Evolutionary conservation across 2,888 invertebrate species (phyloP).

Genomic region (Aphidoletes aphidimyza): DNA sequence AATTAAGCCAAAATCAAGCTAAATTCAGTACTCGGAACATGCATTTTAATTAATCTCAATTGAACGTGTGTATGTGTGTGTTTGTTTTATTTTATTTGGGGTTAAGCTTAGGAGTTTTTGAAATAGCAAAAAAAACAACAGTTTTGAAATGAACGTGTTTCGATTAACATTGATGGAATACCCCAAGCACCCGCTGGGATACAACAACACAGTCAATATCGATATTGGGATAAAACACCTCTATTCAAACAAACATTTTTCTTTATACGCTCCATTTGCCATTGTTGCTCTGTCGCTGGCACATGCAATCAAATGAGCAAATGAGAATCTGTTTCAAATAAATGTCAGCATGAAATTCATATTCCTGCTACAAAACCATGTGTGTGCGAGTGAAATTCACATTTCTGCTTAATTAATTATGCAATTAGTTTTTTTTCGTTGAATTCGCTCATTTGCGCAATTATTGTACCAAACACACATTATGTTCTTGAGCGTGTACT

Average conservation of each 20-base stretch:
- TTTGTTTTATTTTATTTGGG: no score
- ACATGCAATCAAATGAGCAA: neutral
- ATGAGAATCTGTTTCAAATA: neutral
- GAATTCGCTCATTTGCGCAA: neutral
- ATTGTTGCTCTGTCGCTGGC: neutral
- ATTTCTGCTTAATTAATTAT: conserved; percentile 11
- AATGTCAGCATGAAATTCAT: conserved; percentile 15
- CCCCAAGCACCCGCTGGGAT: no score
- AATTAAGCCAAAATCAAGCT: no score
- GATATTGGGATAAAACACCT: neutral
- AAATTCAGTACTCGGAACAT: no score
- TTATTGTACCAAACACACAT: neutral
- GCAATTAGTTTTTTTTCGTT: neutral
- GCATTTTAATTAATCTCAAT: conserved; percentile 11
- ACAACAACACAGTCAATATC: no score
- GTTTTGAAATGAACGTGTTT: no score
- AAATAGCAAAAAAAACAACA: no score
- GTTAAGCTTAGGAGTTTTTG: no score
- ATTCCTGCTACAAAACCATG: neutral
- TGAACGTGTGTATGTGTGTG: no score
- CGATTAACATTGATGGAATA: no score
- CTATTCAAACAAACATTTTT: neutral
- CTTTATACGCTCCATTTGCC: no score
- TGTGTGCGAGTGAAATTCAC: neutral
- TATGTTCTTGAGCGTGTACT: no score